Evolutionary conservation across 1,140 invertebrate genomes (phyloP), one percentile per base, ranked within the genome.

Genomic region (Drosophila lini): DNA sequence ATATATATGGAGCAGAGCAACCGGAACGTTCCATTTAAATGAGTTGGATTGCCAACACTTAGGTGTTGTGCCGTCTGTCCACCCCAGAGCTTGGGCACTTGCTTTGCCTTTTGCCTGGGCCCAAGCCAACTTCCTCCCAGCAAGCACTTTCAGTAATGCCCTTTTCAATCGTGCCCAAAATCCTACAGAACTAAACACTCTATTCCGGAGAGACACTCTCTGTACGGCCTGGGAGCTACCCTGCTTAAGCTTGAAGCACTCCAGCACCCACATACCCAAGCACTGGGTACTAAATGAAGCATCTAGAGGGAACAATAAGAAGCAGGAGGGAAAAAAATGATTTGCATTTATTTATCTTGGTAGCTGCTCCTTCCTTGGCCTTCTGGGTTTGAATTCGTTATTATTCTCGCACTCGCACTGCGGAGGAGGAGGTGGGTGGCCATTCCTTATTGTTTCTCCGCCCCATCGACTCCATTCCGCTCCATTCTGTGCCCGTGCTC

Each of bases 311-410:
- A 52, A 56, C 50, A 56, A 76, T 67, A 53, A 60, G 41, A 77
- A 76, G 62, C 36, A 41, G 36, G 25, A 52, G 13, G 19, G 32
- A 64, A 62, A 58, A 80, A 88, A 88, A 86, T 86, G 59, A 88
- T 88, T 88, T 88, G 83, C 83, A 88, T 88, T 88, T 88, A 86
- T 86, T 82, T 85, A 81, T 85, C 80, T 78, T 55, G 61, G 75
- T 48, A 32, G 69, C 53, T 65, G 47, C 40, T 63, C 44, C 8
- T 28, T 28, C 25, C 25, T 28, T 28, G 25, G 15, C 32, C 50
- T 10, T n/a, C 59, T 59, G 65, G 59, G 36, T 42, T 71, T 71
- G 68, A 71, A 71, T 71, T 71, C 48, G 68, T 71, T 71, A 59
- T 71, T 71, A 71, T 71, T 71, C 68, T 38, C 52, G 53, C 68